phyloP scores from a whole-genome alignment of 2,888 invertebrate genomes.

The Drosophila algonquin region DNA sequence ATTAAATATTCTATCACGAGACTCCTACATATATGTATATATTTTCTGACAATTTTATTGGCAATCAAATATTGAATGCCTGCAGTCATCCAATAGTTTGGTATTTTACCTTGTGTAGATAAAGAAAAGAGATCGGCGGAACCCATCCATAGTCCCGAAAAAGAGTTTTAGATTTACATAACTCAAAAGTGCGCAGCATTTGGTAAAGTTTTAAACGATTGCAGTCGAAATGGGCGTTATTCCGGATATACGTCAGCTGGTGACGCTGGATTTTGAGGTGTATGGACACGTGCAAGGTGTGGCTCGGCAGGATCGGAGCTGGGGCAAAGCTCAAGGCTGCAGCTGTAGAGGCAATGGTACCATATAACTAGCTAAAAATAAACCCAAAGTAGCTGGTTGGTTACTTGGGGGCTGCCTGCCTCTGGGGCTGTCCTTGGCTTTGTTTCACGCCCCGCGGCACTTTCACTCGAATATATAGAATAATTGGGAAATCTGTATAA shows the following conservation, averaged over 20 bases:
- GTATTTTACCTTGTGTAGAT: not conserved
- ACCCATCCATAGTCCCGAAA: not conserved
- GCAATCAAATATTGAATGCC: not conserved
- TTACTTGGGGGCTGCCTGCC: slow-evolving; percentile 26
- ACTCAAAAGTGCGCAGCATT: slow-evolving; percentile 1
- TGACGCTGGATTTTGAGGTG: slow-evolving; percentile 95
- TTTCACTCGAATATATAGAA: slow-evolving; percentile 29
- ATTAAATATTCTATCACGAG: not conserved
- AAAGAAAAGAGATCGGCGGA: not conserved
- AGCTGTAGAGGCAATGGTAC: not conserved
- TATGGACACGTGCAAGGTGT: slow-evolving; percentile 95
- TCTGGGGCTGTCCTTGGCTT: slow-evolving; percentile 61
- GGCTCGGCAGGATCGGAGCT: not conserved
- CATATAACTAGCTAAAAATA: slow-evolving; percentile 58
- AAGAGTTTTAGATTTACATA: not conserved
- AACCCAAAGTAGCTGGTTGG: slow-evolving; percentile 45
- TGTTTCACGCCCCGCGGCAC: slow-evolving; percentile 40
- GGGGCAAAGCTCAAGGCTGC: slow-evolving; percentile 2
- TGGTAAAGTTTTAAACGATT: not conserved
- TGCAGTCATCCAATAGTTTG: not conserved
- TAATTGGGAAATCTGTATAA: slow-evolving; percentile 28
- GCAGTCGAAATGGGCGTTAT: slow-evolving; percentile 84
- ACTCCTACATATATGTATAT: slow-evolving; percentile 3
- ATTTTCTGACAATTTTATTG: slow-evolving; percentile 11
- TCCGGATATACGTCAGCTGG: slow-evolving; percentile 87